Percentiles rank a stretch among this genome's conserved stretches.
Conservation (phyloP, 2,113 vertebrate genomes). For the Tretioscincus oriximinensis region DNA sequence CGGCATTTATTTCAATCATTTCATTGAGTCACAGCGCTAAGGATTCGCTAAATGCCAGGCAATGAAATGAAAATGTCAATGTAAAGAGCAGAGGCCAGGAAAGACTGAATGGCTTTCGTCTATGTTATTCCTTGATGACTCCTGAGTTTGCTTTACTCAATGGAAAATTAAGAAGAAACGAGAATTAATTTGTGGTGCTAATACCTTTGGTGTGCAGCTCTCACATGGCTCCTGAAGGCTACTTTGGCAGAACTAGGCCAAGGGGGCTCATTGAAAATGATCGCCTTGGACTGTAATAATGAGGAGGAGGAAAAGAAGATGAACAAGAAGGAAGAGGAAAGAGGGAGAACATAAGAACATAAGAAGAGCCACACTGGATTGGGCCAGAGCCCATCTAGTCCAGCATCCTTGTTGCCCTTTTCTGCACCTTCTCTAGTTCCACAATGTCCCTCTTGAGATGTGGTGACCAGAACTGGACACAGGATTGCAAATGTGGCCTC, state of each 20-base stretch:
- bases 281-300: not conserved
- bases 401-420: too few species aligned
- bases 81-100: conserved; percentile 64
- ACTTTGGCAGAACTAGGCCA: not conserved
- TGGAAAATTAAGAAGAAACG: conserved; percentile 41
- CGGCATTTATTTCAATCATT: conserved; percentile 46
- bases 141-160: conserved; percentile 34
- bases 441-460: too few species aligned
- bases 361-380: too few species aligned
- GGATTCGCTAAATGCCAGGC: conserved; percentile 73
- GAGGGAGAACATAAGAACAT: too few species aligned
- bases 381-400: too few species aligned
- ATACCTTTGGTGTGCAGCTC: conserved; percentile 26
- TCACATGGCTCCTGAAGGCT: not conserved
- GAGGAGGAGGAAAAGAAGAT: too few species aligned
- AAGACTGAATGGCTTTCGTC: conserved; percentile 63
- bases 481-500: too few species aligned
- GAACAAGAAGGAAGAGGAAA: too few species aligned
- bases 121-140: conserved; percentile 52
- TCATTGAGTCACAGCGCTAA: conserved; percentile 54
- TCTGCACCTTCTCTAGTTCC: too few species aligned
- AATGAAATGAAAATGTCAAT: conserved; percentile 73
- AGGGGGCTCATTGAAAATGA: conserved; percentile 11
- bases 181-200: conserved; percentile 9
- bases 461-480: too few species aligned